Percentiles rank a stretch among this genome's conserved stretches.
Evolutionary conservation across 2,888 invertebrate species (phyloP).

Genomic region (Endomychus coccineus): DNA sequence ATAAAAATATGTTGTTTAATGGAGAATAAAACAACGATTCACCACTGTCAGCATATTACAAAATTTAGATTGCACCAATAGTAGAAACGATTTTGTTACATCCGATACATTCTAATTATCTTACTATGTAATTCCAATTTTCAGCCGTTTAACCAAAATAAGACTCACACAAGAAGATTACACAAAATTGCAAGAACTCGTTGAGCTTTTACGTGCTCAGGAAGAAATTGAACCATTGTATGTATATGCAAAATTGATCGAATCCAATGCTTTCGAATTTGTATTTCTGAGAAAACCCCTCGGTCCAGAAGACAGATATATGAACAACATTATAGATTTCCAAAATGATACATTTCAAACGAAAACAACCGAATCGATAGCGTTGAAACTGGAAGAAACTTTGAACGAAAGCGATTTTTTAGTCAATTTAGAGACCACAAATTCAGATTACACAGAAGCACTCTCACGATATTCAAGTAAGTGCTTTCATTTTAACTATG

Average conservation of each 20-base stretch:
- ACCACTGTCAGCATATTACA: too few species aligned
- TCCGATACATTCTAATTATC: background rate
- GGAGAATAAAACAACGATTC: background rate
- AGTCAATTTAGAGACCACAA: slow-evolving; percentile 17
- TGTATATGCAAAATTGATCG: slow-evolving; percentile 30
- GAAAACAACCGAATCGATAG: slow-evolving; percentile 15
- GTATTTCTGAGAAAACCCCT: slow-evolving; percentile 23
- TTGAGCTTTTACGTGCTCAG: slow-evolving; percentile 22
- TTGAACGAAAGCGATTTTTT: slow-evolving; percentile 19
- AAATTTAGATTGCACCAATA: too few species aligned
- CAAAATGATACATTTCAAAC: slow-evolving; percentile 24
- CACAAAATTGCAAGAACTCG: slow-evolving; percentile 25
- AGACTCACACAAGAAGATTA: slow-evolving; percentile 31
- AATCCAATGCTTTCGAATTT: slow-evolving; percentile 31
- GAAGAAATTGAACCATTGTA: slow-evolving; percentile 27
- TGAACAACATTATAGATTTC: slow-evolving; percentile 18
- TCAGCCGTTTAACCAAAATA: slow-evolving; percentile 23
- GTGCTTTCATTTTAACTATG: slow-evolving; percentile 8
- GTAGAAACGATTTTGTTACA: too few species aligned
- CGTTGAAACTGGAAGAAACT: slow-evolving; percentile 21
- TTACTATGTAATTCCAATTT: background rate
- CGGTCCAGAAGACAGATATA: slow-evolving; percentile 27
- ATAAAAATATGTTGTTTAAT: too few species aligned
- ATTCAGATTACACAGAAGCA: slow-evolving; percentile 23
- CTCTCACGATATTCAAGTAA: slow-evolving; percentile 24